Evolutionary conservation across 2,888 invertebrate species (phyloP).

Genomic region (Cephus pygmeus): DNA sequence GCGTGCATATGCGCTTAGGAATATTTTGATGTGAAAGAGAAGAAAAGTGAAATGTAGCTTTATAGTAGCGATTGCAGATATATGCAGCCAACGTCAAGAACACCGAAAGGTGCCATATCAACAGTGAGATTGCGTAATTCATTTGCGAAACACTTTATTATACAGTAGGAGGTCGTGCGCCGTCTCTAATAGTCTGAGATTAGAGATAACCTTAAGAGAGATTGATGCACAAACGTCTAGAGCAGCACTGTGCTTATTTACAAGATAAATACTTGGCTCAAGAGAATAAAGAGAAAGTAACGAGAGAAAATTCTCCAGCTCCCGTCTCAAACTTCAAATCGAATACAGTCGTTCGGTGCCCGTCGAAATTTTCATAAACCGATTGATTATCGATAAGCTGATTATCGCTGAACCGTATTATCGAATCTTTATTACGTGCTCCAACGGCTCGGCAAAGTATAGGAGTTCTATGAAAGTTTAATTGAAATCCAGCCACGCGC

Average conservation of each 20-base stretch:
- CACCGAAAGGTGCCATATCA: not conserved
- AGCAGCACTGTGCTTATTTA: not conserved
- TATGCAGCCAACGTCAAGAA: not conserved
- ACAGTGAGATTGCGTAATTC: not conserved
- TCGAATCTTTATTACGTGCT: slow-evolving; percentile 51
- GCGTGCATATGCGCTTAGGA: not conserved
- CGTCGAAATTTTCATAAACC: slow-evolving; percentile 2
- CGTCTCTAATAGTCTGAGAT: not conserved
- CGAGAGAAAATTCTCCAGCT: not conserved
- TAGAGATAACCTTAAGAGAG: not conserved
- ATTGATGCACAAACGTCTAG: not conserved
- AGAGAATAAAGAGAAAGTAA: not conserved
- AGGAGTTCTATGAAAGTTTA: slow-evolving; percentile 43
- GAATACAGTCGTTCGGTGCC: not conserved
- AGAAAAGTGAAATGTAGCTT: not conserved
- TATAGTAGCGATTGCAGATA: not conserved
- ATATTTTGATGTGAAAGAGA: not conserved
- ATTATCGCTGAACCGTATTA: slow-evolving; percentile 40
- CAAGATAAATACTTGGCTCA: not conserved
- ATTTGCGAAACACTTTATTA: not conserved
- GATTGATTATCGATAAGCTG: slow-evolving; percentile 42
- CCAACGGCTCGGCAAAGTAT: slow-evolving; percentile 39
- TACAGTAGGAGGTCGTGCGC: not conserved
- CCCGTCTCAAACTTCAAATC: not conserved
- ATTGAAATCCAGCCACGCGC: slow-evolving; percentile 42